phyloP scores from a whole-genome alignment of 2,888 invertebrate species.

The Chloromyia formosa region DNA sequence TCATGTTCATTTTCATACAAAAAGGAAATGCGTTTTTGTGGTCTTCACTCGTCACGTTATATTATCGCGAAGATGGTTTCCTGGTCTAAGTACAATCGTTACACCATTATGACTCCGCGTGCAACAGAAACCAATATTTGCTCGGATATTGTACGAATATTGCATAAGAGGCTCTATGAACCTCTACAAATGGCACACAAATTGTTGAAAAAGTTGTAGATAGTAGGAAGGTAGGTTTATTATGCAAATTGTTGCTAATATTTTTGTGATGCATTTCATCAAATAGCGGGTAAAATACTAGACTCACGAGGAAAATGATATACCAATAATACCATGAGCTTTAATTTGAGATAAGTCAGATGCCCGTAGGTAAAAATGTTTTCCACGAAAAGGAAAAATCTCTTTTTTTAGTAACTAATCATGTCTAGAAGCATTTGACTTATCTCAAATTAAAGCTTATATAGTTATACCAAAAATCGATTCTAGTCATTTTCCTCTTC shows the following conservation, averaged over 20 bases:
- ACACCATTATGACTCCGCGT: background rate
- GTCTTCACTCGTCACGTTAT: constrained; percentile 12
- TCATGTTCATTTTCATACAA: background rate
- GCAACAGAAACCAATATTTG: constrained; percentile 7
- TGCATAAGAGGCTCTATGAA: constrained; percentile 15
- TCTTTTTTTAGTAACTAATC: too few relatives aligned
- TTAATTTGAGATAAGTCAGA: too few relatives aligned
- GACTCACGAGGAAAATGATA: too few relatives aligned
- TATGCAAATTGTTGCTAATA: constrained; percentile 7
- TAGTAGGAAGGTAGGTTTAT: constrained; percentile 15
- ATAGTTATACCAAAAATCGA: too few relatives aligned
- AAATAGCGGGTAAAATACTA: too few relatives aligned
- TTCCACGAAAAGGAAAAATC: too few relatives aligned
- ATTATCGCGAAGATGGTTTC: background rate
- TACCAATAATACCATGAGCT: too few relatives aligned
- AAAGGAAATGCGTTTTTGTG: constrained; percentile 30
- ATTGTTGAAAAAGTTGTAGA: constrained; percentile 3
- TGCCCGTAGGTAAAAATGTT: too few relatives aligned
- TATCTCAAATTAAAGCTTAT: too few relatives aligned
- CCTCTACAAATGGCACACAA: constrained; percentile 7
- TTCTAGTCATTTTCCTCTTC: too few relatives aligned
- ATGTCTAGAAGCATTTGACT: too few relatives aligned
- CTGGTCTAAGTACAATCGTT: constrained; percentile 7
- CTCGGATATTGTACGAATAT: background rate
- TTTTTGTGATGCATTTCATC: too few relatives aligned